A percentile compares a stretch with the other conserved stretches of the same genome.
Evolutionary conservation across 1,140 invertebrate genomes (phyloP).

Genomic region (Brachionus calyciflorus): DNA sequence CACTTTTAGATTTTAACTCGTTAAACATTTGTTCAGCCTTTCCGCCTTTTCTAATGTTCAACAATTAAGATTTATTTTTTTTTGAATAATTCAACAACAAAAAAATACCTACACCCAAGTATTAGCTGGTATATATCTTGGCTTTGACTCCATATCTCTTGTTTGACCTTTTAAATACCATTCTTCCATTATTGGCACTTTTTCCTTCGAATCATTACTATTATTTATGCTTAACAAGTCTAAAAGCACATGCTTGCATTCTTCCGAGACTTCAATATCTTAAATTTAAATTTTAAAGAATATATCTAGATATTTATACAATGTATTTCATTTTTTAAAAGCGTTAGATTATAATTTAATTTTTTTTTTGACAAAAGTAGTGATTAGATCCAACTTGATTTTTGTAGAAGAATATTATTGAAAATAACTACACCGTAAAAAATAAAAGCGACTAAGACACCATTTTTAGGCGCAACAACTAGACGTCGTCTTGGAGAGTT

Average conservation of each 20-base stretch:
- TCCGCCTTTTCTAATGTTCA: not conserved
- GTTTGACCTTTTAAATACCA: slow-evolving; percentile 17
- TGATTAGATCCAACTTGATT: too few relatives aligned
- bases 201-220: slow-evolving; percentile 11
- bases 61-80: not conserved
- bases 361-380: too few relatives aligned
- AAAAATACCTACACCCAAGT: slow-evolving; percentile 6
- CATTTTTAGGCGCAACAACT: too few relatives aligned
- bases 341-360: too few relatives aligned
- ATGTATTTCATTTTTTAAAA: too few relatives aligned
- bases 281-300: not conserved
- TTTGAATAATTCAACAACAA: not conserved
- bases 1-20: slow-evolving; percentile 11
- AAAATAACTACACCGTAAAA: too few relatives aligned
- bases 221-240: slow-evolving; percentile 35
- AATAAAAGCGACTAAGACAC: too few relatives aligned
- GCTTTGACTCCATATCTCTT: not conserved
- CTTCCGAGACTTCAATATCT: slow-evolving; percentile 38
- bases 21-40: slow-evolving; percentile 38
- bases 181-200: not conserved
- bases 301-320: too few relatives aligned
- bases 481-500: too few relatives aligned
- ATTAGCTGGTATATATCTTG: not conserved
- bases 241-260: slow-evolving; percentile 14
- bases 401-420: too few relatives aligned